Evolutionary conservation across 2,113 vertebrate species (phyloP).

Genomic region (Brevimyrus niger): DNA sequence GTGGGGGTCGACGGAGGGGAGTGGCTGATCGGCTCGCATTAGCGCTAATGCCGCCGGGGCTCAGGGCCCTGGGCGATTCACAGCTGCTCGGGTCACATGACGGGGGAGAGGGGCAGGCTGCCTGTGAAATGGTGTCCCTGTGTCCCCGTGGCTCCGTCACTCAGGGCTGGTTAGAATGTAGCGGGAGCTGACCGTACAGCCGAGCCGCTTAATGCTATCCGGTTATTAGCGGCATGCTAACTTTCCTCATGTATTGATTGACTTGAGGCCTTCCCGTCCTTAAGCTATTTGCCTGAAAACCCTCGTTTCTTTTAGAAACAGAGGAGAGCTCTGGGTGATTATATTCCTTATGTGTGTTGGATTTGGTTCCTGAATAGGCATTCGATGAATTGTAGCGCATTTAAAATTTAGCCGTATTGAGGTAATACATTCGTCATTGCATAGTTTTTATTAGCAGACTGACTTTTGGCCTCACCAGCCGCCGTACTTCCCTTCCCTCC

Average conservation of each 20-base stretch:
- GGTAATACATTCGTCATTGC: not conserved
- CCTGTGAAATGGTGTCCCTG: not conserved
- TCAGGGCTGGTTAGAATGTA: not conserved
- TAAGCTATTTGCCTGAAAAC: not conserved
- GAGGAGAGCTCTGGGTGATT: not conserved
- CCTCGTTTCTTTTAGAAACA: not conserved
- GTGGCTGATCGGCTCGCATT: constrained; percentile 40
- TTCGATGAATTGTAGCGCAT: not conserved
- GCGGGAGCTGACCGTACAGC: not conserved
- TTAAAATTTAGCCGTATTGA: not conserved
- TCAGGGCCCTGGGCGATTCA: constrained; percentile 34
- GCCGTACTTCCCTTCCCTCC: not conserved
- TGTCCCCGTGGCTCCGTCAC: not conserved
- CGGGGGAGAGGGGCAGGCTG: not conserved
- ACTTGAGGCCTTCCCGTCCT: not conserved
- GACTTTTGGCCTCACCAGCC: not conserved
- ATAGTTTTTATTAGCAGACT: not conserved
- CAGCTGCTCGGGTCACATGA: not conserved
- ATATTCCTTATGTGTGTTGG: not conserved
- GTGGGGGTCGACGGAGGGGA: constrained; percentile 32
- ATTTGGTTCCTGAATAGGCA: not conserved
- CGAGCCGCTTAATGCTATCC: not conserved
- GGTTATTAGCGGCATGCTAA: not conserved
- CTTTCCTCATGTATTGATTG: not conserved
- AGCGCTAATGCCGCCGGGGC: constrained; percentile 36